Evolutionary conservation across 1,140 invertebrate species (phyloP), one percentile per base, ranked within the genome.

Genomic region (Bombus vancouverensis): DNA sequence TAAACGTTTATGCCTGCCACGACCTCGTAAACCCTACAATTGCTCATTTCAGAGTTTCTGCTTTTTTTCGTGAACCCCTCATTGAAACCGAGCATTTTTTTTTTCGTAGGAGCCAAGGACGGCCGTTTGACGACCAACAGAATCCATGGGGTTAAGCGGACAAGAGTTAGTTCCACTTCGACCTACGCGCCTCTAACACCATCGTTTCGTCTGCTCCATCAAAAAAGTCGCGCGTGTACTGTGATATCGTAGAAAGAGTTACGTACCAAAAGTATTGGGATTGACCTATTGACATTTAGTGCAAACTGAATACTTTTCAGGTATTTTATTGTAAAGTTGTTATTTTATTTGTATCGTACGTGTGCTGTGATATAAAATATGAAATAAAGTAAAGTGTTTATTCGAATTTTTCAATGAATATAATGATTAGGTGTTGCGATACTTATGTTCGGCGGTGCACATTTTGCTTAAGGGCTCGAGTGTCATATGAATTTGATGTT

Each of bases 21-120:
- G 90, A 92, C 93, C 93, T 94, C 92, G 92, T 93, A 93, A 93
- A 92, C 88, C 88, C 88, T 79, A 89, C 88, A 92, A 94, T 94
- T 92, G 85, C 87, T 89, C 88, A 91, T 89, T 92, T 94, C 92
- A 87, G 86, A 87, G 86, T 81, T 90, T 85, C 87, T 89, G 81
- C 88, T 90, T 92, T 91, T 88, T 91, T 89, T 88, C 88, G 76
- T 89, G 87, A 85, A 71, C 80, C 89, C 81, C 83, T 87, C 73
- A 74, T 87, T 88, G 81, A 86, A 76, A 70, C 57, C 37, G 12
- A 34, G 62, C 44, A 15, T 71, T 84, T 86, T 89, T 89, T 34
- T 91, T 91, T 89, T 37, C 65, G 18, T 70, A 42, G 22, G 71
- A 66, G n/a, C 68, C 80, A 87, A 86, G 93, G 93, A 92, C 92